Evolutionary conservation across 2,797 vertebrate species (phyloP).

Genomic region (Poeciliopsis turneri): DNA sequence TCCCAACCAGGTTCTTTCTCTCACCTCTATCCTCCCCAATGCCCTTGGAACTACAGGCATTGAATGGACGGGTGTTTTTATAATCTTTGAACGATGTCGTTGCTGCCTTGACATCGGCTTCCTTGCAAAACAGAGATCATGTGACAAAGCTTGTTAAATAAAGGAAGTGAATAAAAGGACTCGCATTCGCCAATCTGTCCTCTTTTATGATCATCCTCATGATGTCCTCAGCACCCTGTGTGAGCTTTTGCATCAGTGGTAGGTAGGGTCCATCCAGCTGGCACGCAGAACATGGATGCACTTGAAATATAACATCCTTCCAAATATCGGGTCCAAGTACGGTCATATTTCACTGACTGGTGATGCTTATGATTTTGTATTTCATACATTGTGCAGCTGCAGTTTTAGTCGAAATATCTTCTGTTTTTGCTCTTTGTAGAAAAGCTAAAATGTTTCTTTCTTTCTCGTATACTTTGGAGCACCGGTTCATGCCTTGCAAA

Average conservation of each 20-base stretch:
- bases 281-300: background rate
- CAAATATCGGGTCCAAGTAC: background rate
- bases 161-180: background rate
- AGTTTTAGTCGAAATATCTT: background rate
- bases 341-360: background rate
- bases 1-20: too few species aligned
- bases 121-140: background rate
- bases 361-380: background rate
- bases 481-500: background rate
- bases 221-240: background rate
- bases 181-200: background rate
- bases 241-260: background rate
- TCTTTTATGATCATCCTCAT: background rate
- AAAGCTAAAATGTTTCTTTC: background rate
- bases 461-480: background rate
- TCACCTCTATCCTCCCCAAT: too few species aligned
- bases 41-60: background rate
- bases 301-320: background rate
- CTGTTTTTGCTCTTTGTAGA: background rate
- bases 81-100: background rate
- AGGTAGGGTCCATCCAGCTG: slow-evolving; percentile 1
- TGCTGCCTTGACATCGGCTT: background rate
- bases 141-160: background rate
- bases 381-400: background rate
- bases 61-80: background rate